Percentiles rank a stretch among this genome's conserved stretches.
These are phyloP conservation scores for Hyles lineata DNA, from an alignment of 2,888 invertebrate species.

Conservation along the genomic window DNA sequence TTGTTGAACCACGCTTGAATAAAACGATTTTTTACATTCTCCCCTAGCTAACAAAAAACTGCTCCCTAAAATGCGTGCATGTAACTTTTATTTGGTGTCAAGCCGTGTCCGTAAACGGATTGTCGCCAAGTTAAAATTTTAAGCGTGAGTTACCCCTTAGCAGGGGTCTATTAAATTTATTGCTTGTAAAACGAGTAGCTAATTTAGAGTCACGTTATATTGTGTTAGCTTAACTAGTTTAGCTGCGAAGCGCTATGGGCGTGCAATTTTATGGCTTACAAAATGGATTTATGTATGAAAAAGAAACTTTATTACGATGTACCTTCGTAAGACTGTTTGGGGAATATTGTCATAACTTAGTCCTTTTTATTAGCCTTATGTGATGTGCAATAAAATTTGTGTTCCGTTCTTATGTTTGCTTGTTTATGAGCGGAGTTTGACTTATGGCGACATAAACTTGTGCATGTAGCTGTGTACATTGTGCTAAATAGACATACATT, in stretches of 20 bases:
- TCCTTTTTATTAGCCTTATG: conserved; percentile 60
- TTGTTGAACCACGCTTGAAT: not conserved
- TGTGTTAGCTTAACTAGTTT: conserved; percentile 80
- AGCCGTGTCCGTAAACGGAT: conserved; percentile 64
- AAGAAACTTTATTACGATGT: conserved; percentile 30
- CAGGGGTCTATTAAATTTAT: conserved; percentile 80
- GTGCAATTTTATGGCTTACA: conserved; percentile 45
- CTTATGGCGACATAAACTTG: not conserved
- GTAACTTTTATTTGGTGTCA: conserved; percentile 49
- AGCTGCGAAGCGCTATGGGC: conserved; percentile 69
- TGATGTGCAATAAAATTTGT: conserved; percentile 56
- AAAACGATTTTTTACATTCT: not conserved
- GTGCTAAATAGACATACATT: not conserved
- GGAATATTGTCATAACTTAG: conserved; percentile 30
- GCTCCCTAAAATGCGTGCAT: not conserved
- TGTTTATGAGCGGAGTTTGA: conserved; percentile 9
- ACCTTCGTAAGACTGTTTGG: conserved; percentile 26
- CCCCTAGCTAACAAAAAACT: not conserved
- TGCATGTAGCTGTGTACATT: not conserved
- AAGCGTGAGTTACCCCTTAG: conserved; percentile 65
- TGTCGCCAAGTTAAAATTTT: conserved; percentile 75
- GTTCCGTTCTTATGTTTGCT: conserved; percentile 12
- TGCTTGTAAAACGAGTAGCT: conserved; percentile 83
- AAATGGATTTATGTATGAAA: conserved; percentile 28
- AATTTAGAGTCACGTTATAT: conserved; percentile 83